Base-by-base conservation (phyloP, 2,797 vertebrate genomes). In the Takifugu ocellatus region DNA sequence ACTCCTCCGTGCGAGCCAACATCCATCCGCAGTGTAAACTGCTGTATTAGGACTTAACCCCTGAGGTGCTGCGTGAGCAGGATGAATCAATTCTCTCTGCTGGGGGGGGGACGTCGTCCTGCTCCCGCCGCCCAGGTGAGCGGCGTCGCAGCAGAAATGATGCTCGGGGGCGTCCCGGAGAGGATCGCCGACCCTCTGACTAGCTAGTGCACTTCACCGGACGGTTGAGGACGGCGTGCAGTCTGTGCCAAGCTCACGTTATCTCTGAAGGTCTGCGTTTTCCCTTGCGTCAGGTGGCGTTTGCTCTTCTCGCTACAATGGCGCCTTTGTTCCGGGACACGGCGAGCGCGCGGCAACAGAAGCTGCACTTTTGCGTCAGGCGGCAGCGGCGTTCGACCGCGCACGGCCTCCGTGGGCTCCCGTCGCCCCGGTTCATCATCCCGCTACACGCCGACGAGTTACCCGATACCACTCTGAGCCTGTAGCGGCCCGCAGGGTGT, bases 1-100 rank as follows among this genome's bases (percentile, higher is more conserved):
- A 85, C 87, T 87, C 85, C 84, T 84, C 88, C 83, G 81, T 85
- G 84, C 86, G 82, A 87, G 87, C 72, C 84, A 89, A 82, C 85
- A 89, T 87, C 87, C 86, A 89, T 82, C 91, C 86, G 91, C 91
- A 92, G 89, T 90, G 88, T 78, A 91, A 92, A 90, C 80, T 92
- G 90, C 90, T 91, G 91, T 91, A 90, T 83, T 65, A 39, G 87
- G 85, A 88, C 70, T 92, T 92, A 92, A 92, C 91, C 84, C 87
- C 74, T 53, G 12, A 79, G 52, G 63, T 54, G 72, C 88, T 61
- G 36, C 0, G 33, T 26, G 25, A 64, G 70, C 36, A 66, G 25
- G 33, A 68, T 77, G 65, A 47, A 68, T 71, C 63, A 60, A 59
- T 63, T 70, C 53, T 54, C 73, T 61, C 68, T 51, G 56, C 69